Base-by-base conservation (phyloP, 2,113 vertebrate genomes). In the Martes martes region DNA sequence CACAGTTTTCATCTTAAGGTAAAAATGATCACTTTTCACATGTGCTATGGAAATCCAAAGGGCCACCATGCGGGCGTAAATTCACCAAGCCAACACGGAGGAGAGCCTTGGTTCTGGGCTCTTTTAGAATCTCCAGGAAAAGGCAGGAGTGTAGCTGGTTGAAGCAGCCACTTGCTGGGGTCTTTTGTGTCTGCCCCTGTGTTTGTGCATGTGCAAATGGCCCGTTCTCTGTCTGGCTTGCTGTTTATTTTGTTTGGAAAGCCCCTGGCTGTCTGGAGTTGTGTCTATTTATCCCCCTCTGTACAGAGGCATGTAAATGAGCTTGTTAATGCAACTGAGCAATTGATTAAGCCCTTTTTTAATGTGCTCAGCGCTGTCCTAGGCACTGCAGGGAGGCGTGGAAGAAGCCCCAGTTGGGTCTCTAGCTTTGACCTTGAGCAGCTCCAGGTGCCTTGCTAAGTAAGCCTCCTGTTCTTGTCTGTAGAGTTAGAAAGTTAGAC, bases 191-290 rank as follows among this genome's bases (percentile, higher is more conserved):
- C 86, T 83, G 61, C 18, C 59, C 78, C 80, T 76, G 65, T 95
- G 93, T 89, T 71, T 98, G 67, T 89, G 65, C 61, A 2, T 92
- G 80, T 87, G 89, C 84, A 71, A 90, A 87, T 65, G 78, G 82
- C 59, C 76, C 83, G 69, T 94, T n/a, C 82, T 47, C 93, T 71
- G 95, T 94, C 97, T 97, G 93, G 63, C 89, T 95, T 78, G 61
- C 96, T 96, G 74, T 94, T 74, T 89, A 55, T 95, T 97, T 97
- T 96, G 87, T 96, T 97, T 74, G 88, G 89, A 95, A 97, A 95
- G 91, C 69, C 80, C 83, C 83, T 95, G 86, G 73, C 86, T 96
- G 50, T 81, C 93, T 97, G 95, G 89, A 80, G 80, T 89, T 94
- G n/a, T 92, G 71, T 87, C 91, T 97, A 24, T 97, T 95, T 89